Evolutionary conservation across 2,113 vertebrate species (phyloP).

Genomic region (Chaetorhynchus papuensis): DNA sequence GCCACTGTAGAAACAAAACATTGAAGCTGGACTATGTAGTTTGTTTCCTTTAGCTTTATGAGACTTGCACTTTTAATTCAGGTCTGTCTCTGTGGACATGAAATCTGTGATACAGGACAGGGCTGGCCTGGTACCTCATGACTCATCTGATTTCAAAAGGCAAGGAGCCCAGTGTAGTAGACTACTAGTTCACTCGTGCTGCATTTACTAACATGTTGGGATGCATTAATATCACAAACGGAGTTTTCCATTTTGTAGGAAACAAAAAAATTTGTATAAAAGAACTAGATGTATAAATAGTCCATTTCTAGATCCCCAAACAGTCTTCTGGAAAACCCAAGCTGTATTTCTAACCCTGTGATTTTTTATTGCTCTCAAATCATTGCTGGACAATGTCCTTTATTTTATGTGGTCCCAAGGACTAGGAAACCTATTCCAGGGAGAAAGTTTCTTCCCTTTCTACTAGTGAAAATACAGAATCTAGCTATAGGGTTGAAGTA

Average conservation of each 20-base stretch:
- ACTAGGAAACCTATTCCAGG: not conserved
- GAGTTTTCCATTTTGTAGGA: not conserved
- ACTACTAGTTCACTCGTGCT: not conserved
- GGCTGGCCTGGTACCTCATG: not conserved
- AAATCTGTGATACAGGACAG: not conserved
- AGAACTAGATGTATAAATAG: not conserved
- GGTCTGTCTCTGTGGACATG: not conserved
- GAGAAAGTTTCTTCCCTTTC: not conserved
- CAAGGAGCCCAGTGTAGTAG: not conserved
- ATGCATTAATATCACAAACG: not conserved
- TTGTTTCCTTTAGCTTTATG: not conserved
- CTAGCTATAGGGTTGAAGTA: not conserved
- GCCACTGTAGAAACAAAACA: not conserved
- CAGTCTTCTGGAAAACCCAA: not conserved
- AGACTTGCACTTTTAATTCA: not conserved
- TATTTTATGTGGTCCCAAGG: not conserved
- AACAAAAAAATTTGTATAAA: not conserved
- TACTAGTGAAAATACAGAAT: constrained; percentile 13
- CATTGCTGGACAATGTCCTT: not conserved
- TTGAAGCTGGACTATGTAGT: not conserved
- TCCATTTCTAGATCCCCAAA: not conserved
- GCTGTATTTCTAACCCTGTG: not conserved
- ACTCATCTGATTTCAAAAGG: not conserved
- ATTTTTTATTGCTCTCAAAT: not conserved
- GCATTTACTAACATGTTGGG: not conserved